phyloP scores from a whole-genome alignment of 1,140 invertebrate species.

The Papilio machaon region DNA sequence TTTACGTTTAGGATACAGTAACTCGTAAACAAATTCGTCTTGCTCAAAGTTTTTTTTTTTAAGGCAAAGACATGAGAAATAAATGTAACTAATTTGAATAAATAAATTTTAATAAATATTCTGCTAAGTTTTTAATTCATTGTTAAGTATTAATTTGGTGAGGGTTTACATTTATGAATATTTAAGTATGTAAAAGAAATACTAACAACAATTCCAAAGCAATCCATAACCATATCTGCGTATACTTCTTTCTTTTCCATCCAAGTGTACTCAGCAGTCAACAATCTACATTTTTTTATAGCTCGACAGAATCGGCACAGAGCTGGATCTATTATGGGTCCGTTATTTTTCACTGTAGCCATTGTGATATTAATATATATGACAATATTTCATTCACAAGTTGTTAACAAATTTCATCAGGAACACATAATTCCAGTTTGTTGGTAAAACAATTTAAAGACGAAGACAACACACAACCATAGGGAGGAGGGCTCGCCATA shows the following conservation, averaged over 20 bases:
- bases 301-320: slow-evolving; percentile 71
- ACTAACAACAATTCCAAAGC: slow-evolving; percentile 73
- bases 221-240: slow-evolving; percentile 76
- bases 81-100: no score
- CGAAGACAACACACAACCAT: background rate
- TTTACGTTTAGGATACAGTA: background rate
- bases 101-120: background rate
- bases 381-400: slow-evolving; percentile 21
- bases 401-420: no score
- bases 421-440: slow-evolving; percentile 5
- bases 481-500: no score
- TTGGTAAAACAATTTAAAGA: background rate
- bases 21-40: no score
- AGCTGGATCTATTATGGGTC: slow-evolving; percentile 70
- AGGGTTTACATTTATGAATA: background rate
- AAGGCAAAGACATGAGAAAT: no score
- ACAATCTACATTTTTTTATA: slow-evolving; percentile 74
- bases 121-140: background rate
- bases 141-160: background rate
- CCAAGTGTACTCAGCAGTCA: slow-evolving; percentile 73
- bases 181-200: background rate
- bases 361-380: slow-evolving; percentile 27
- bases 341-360: slow-evolving; percentile 57
- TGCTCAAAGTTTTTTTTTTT: no score
- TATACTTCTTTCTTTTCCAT: slow-evolving; percentile 74